Percentiles rank a stretch among this genome's conserved stretches.
These are phyloP conservation scores for Trisateles emortualis DNA, from an alignment of 2,888 invertebrate species.

Conservation along the genomic window DNA sequence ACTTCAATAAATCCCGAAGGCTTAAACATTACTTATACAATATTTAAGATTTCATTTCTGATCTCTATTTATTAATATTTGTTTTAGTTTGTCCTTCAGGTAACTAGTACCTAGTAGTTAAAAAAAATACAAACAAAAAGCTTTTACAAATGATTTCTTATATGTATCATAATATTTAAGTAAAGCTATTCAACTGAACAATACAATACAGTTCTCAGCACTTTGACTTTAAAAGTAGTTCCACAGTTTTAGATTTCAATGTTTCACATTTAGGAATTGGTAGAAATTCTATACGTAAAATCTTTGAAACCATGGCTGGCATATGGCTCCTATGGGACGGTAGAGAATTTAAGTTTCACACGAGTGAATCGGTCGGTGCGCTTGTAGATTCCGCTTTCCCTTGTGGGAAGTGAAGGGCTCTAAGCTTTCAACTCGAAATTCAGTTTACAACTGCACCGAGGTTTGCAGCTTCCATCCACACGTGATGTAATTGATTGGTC, in stretches of 20 bases:
- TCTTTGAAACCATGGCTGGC: slow-evolving; percentile 26
- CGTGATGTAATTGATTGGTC: background rate
- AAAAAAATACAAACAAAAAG: too few species aligned
- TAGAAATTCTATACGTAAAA: slow-evolving; percentile 18
- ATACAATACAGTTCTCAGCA: background rate
- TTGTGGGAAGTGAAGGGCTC: slow-evolving; percentile 14
- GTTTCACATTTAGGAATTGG: slow-evolving; percentile 5
- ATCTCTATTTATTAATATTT: too few species aligned
- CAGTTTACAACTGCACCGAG: slow-evolving; percentile 7
- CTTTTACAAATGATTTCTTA: too few species aligned
- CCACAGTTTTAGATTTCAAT: slow-evolving; percentile 8
- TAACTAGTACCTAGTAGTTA: too few species aligned
- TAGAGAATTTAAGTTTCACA: slow-evolving; percentile 32
- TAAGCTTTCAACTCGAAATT: slow-evolving; percentile 8
- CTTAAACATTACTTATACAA: too few species aligned
- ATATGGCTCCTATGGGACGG: slow-evolving; percentile 33
- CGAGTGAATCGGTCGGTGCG: slow-evolving; percentile 28
- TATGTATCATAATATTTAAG: background rate
- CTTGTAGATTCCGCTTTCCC: slow-evolving; percentile 17
- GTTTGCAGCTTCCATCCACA: background rate
- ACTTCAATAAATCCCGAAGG: too few species aligned
- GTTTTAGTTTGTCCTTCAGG: too few species aligned
- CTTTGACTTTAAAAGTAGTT: background rate
- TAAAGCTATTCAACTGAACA: background rate
- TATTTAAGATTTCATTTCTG: too few species aligned